These are phyloP conservation scores for Ectobius pallidus DNA, from an alignment of 2,888 invertebrate species.

Conservation along the genomic window DNA sequence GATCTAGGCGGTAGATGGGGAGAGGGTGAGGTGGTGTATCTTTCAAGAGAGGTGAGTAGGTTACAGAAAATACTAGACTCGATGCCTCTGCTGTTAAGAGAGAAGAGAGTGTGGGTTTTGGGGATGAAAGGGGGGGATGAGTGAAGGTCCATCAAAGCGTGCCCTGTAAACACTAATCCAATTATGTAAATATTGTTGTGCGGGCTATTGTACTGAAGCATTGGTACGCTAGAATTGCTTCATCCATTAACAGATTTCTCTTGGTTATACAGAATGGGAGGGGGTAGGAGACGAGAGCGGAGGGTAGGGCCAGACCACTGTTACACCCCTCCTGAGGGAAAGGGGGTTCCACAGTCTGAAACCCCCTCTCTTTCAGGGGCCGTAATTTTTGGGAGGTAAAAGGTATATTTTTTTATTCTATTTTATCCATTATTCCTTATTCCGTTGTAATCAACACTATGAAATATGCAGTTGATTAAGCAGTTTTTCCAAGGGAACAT, in stretches of 20 bases:
- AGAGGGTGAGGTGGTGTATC: too few species aligned
- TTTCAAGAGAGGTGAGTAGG: conserved; percentile 11
- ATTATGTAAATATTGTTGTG: conserved; percentile 31
- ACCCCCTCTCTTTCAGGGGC: not conserved
- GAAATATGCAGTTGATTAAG: conserved; percentile 20
- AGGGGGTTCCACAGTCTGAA: not conserved
- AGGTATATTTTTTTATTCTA: not conserved
- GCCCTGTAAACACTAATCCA: conserved; percentile 30
- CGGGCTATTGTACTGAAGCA: conserved; percentile 14
- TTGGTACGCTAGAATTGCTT: conserved; percentile 26
- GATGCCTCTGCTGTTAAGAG: conserved; percentile 18
- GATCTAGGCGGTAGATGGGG: conserved; percentile 7
- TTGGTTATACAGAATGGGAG: conserved; percentile 17
- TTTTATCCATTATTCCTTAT: conserved; percentile 19
- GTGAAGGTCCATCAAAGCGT: conserved; percentile 30
- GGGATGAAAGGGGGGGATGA: not conserved
- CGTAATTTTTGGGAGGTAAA: not conserved
- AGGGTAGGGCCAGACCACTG: not conserved
- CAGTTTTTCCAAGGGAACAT: not conserved
- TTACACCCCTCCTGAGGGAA: conserved; percentile 11
- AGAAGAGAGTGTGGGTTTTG: not conserved
- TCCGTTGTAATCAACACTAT: conserved; percentile 24
- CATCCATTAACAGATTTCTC: conserved; percentile 32
- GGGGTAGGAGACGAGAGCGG: not conserved
- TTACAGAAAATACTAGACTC: conserved; percentile 18